Base-by-base conservation (phyloP, 1,140 invertebrate species). In the Brachionus rotundiformis region DNA sequence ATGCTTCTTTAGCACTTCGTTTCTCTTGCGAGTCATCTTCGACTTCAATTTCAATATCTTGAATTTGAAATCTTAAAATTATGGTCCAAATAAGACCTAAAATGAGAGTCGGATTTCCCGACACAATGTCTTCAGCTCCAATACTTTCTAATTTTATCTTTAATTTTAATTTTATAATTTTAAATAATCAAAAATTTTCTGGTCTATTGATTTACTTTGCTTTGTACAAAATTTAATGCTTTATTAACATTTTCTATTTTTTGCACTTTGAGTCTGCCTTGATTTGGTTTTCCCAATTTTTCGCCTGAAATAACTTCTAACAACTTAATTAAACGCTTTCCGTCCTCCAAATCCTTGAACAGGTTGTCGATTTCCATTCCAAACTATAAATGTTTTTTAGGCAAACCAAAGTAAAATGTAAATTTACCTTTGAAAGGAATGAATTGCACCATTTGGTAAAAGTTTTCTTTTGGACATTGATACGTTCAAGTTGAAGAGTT, bases 371-470 rank as follows among this genome's bases (percentile, higher is more conserved):
- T 95, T 89, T 87, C 84, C 82, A 88, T 82, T 86, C 87, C 82
- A 36, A 84, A 84, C 68, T 73, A 5, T 25, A 19, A 39, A 10
- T 29, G 23, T 33, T 39, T 27, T 16, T 25, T 7, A 54, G 47
- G 19, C 1, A 71, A n/a, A 27, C 10, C n/a, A 47, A 82, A 33
- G 25, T 2, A 82, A 81, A 85, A 85, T 87, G 88, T 95, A 11
- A 4, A 31, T 11, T 73, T 73, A 73, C 95, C 92, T 96, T 98
- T 86, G 94, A 92, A 83, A 99, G 89, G 89, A 98, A 98, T 1
- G 95, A 96, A 89, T 99, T 99, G 91, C 98, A 95, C 97, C 96
- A 99, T 95, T 99, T 99, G 85, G 97, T 98, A 89, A 99, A 99
- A 6, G 97, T 99, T 89, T 99, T 99, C 91, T 99, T 98, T 89